Conservation (phyloP, 2,797 vertebrate species). For the Chelidonichthys spinosus region DNA sequence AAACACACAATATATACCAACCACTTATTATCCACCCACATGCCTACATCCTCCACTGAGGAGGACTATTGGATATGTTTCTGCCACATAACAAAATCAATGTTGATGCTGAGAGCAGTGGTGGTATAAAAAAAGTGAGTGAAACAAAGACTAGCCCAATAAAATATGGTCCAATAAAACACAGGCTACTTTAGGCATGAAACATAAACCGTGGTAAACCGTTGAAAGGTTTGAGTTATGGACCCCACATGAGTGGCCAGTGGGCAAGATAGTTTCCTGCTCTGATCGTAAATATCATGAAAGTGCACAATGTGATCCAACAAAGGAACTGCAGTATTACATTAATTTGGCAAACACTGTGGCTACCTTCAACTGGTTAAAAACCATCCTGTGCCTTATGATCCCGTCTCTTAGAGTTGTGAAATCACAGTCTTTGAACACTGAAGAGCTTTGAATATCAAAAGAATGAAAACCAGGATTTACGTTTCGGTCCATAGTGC, state of each 20-base stretch:
- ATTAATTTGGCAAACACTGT: constrained; percentile 33
- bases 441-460: constrained; percentile 22
- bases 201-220: constrained; percentile 54
- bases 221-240: constrained; percentile 39
- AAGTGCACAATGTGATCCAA: constrained; percentile 30
- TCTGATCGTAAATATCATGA: constrained; percentile 47
- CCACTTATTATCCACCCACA: constrained; percentile 78
- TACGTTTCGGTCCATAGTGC: background rate
- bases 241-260: constrained; percentile 36
- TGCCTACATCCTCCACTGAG: constrained; percentile 66
- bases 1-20: constrained; percentile 59
- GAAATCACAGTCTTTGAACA: constrained; percentile 40
- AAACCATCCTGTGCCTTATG: constrained; percentile 22
- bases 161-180: constrained; percentile 61
- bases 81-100: constrained; percentile 73
- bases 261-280: constrained; percentile 46
- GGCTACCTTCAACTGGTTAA: constrained; percentile 24
- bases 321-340: constrained; percentile 18
- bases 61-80: constrained; percentile 64
- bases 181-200: constrained; percentile 55
- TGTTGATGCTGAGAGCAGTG: constrained; percentile 59
- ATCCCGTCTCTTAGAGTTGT: constrained; percentile 36
- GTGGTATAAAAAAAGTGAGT: constrained; percentile 62
- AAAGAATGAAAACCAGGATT: constrained; percentile 23
- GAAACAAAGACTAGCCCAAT: constrained; percentile 70